These are phyloP conservation scores for Enteromius radiatus DNA, from an alignment of 2,797 vertebrate species.

Conservation along the genomic window DNA sequence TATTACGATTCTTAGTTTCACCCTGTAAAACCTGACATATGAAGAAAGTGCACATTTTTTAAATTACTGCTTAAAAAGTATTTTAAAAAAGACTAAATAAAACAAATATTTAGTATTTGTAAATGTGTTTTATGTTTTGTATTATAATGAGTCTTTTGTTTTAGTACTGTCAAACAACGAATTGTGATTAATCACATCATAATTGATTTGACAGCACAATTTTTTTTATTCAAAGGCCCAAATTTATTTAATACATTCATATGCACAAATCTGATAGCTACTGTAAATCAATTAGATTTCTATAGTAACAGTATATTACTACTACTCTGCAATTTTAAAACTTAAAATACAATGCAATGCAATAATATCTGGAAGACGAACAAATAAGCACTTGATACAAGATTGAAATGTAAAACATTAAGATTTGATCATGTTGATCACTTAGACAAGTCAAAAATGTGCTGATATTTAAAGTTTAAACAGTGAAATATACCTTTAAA, in stretches of 20 bases:
- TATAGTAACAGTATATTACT: too few relatives aligned
- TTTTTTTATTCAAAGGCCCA: background rate
- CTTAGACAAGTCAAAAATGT: background rate
- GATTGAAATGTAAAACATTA: too few relatives aligned
- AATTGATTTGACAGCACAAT: too few relatives aligned
- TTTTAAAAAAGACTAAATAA: too few relatives aligned
- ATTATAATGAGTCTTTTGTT: background rate
- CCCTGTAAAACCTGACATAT: background rate
- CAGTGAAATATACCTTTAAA: too few relatives aligned
- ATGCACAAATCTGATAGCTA: background rate
- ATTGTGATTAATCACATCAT: too few relatives aligned
- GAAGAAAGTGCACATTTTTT: background rate
- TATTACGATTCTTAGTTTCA: background rate
- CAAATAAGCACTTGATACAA: background rate
- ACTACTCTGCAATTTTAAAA: background rate
- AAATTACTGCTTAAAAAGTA: too few relatives aligned
- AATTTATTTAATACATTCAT: background rate
- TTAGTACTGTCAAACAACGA: too few relatives aligned
- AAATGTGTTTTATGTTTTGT: too few relatives aligned
- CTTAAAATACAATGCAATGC: background rate
- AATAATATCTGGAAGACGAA: background rate
- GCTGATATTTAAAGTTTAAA: too few relatives aligned
- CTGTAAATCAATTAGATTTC: too few relatives aligned
- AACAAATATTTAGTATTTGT: too few relatives aligned
- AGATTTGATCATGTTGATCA: background rate